Evolutionary conservation across 2,113 vertebrate species (phyloP).

Genomic region (Cisticola juncidis): DNA sequence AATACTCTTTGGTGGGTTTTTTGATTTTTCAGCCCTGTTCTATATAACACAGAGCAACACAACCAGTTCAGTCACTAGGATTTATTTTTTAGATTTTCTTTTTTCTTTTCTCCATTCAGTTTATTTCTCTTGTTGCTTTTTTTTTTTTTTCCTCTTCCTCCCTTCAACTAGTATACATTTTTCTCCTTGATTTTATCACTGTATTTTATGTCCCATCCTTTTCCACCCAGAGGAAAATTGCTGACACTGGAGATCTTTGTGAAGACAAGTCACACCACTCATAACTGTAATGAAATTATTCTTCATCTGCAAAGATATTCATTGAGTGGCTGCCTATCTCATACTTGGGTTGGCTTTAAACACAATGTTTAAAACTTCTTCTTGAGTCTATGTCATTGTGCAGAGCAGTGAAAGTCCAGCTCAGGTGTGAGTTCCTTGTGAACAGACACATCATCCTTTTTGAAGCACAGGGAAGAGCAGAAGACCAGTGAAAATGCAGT

Average conservation of each 20-base stretch:
- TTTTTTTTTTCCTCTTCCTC: neutral
- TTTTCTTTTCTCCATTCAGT: neutral
- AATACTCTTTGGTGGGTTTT: neutral
- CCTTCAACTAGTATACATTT: neutral
- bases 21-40: neutral
- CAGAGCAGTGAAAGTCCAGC: neutral
- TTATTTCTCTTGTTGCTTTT: neutral
- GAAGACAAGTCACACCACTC: neutral
- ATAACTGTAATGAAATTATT: neutral
- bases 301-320: neutral
- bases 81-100: neutral
- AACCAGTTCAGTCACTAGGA: neutral
- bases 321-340: neutral
- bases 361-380: neutral
- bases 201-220: neutral
- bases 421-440: neutral
- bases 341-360: neutral
- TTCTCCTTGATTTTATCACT: neutral
- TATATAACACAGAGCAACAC: neutral
- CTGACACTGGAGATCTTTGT: neutral
- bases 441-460: accelerated
- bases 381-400: neutral
- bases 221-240: neutral
- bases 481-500: neutral
- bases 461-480: neutral